These are phyloP conservation scores for Nyctereutes procyonoides DNA, from an alignment of 2,113 vertebrate genomes.

Conservation along the genomic window DNA sequence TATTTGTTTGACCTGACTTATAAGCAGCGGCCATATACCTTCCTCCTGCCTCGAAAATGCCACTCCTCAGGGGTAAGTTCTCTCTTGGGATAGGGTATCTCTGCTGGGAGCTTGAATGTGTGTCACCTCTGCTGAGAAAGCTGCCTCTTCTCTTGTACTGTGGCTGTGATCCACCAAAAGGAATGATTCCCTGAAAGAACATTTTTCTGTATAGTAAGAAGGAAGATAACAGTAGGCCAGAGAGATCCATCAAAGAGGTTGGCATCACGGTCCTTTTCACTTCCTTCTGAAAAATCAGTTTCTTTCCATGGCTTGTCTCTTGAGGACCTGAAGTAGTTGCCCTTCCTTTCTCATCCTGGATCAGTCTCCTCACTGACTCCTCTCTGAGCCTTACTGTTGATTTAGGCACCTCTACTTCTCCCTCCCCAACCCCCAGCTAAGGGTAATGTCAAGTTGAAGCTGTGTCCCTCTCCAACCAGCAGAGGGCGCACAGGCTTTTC, in stretches of 20 bases:
- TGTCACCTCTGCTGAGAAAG: background rate
- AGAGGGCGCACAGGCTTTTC: constrained; percentile 67
- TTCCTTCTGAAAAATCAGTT: background rate
- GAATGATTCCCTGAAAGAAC: background rate
- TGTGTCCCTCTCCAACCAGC: constrained; percentile 62
- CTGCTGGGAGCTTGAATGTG: background rate
- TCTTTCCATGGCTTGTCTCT: background rate
- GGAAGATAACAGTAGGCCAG: background rate
- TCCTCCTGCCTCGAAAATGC: constrained; percentile 95
- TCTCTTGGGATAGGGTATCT: background rate
- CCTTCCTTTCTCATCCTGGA: background rate
- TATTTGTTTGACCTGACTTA: constrained; percentile 98
- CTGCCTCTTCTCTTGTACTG: background rate
- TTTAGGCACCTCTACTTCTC: background rate
- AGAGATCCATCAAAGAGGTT: background rate
- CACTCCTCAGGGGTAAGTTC: constrained; percentile 91
- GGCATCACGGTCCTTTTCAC: background rate
- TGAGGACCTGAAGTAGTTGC: background rate
- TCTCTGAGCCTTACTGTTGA: background rate
- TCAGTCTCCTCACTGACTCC: background rate
- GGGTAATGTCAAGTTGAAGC: background rate
- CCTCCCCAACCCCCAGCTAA: background rate
- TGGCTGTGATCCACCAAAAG: background rate
- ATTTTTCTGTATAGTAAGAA: background rate
- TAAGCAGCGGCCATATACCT: constrained; percentile 97